Base-by-base conservation (phyloP, 2,797 vertebrate species). In the Hafferia zeledoni region DNA sequence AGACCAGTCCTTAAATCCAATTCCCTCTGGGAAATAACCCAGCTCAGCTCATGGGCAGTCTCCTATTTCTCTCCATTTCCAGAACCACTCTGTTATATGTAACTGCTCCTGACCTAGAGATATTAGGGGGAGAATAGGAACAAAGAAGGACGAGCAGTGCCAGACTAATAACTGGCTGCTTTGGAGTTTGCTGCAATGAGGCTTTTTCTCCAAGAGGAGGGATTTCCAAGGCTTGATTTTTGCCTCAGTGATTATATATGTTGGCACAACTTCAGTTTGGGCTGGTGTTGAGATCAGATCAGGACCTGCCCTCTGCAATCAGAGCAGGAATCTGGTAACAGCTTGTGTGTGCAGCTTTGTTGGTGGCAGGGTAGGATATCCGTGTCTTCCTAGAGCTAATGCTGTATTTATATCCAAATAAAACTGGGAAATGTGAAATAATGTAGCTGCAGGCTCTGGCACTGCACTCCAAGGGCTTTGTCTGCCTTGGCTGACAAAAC, bases 401-500 rank as follows among this genome's bases (percentile, higher is more conserved):
- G 84, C 89, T 70, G 8, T 83, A 59, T 65, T 93, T 87, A 86
- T 79, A 93, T 67, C 67, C 69, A 87, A 93, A 92, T 89, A 64
- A 80, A 90, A 50, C 71, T 3, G 31, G 79, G 47, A 89, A 91
- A 87, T 80, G 77, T 83, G 83, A 92, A 91, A 90, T 67, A 69
- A 90, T 52, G 68, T 83, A 64, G 84, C 92, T 92, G 30, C 71
- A 27, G 95, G 94, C 90, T 84, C 89, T 84, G 9, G 3, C 3
- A 4, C 87, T 85, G n/a, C 8, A 2, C 89, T 89, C 24, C 57
- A 56, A 44, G 24, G 60, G 52, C 93, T 94, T 92, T 84, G 78
- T 92, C 65, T 96, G 91, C 74, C 56, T 91, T 61, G 86, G 94
- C 83, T 89, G 93, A 96, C 93, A 96, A 95, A 96, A 94, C 1